Evolutionary conservation across 2,888 invertebrate species (phyloP).

Genomic region (Drosophila borborema): DNA sequence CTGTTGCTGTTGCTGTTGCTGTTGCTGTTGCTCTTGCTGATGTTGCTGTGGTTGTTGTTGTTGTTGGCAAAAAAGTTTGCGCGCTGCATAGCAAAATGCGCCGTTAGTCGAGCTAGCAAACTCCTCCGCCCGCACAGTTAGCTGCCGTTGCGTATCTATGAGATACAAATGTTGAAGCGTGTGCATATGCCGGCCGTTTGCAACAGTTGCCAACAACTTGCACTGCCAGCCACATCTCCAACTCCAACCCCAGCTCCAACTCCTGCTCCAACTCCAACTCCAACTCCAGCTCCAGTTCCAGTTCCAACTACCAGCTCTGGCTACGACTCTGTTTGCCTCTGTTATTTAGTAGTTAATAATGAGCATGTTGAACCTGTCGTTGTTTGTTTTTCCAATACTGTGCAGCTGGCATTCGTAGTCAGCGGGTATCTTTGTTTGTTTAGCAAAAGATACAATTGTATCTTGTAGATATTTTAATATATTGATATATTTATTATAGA

Average conservation of each 20-base stretch:
- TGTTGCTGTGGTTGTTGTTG: too few species aligned
- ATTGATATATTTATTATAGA: too few species aligned
- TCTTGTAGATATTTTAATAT: neutral
- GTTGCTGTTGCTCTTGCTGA: too few species aligned
- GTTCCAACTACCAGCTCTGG: too few species aligned
- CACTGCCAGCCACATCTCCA: conserved; percentile 13
- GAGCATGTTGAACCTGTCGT: conserved; percentile 77
- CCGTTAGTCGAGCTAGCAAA: conserved; percentile 59
- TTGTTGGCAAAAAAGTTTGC: conserved; percentile 59
- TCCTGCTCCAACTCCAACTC: neutral
- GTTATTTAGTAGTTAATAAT: conserved; percentile 81
- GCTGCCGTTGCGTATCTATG: conserved; percentile 63
- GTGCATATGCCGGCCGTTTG: conserved; percentile 61
- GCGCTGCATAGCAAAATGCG: conserved; percentile 76
- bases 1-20: conserved; percentile 10
- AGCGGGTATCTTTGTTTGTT: conserved; percentile 15
- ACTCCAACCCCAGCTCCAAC: neutral
- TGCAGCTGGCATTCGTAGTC: neutral
- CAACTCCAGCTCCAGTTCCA: neutral
- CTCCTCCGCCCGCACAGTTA: conserved; percentile 21
- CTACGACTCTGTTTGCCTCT: conserved; percentile 58
- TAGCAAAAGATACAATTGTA: neutral
- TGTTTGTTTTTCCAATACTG: conserved; percentile 63
- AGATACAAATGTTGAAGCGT: conserved; percentile 69
- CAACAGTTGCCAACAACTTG: conserved; percentile 54